These are phyloP conservation scores for Augochlora pura DNA, from an alignment of 1,140 invertebrate genomes.

Conservation along the genomic window DNA sequence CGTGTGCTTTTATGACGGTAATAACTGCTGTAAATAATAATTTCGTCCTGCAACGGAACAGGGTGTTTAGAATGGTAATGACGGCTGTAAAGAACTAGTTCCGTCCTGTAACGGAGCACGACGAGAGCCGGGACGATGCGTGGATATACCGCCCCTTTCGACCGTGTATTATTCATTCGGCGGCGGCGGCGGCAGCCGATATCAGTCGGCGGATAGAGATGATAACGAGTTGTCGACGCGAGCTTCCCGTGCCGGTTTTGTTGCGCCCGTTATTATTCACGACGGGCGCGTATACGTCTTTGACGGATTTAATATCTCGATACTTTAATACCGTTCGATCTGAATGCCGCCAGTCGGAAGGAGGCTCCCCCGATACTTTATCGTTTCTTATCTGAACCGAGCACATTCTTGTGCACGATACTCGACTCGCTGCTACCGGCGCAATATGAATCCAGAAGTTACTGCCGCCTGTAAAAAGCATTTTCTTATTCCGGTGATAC, in stretches of 20 bases:
- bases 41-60: no score
- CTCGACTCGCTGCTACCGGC: no score
- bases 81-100: no score
- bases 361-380: not conserved
- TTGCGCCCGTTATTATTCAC: not conserved
- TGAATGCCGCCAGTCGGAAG: not conserved
- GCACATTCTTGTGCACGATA: no score
- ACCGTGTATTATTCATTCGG: slow-evolving; percentile 5
- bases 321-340: not conserved
- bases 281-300: not conserved
- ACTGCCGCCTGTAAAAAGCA: no score
- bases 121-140: not conserved
- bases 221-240: not conserved
- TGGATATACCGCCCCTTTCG: not conserved
- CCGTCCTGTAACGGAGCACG: no score
- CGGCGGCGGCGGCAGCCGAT: not conserved
- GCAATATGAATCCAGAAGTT: no score
- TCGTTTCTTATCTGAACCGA: not conserved
- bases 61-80: no score
- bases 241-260: not conserved
- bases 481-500: no score
- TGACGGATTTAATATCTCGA: not conserved
- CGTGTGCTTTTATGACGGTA: no score
- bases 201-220: not conserved
- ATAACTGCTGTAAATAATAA: no score